Evolutionary conservation across 2,113 vertebrate species (phyloP).

Genomic region (Dipodomys stephensi): DNA sequence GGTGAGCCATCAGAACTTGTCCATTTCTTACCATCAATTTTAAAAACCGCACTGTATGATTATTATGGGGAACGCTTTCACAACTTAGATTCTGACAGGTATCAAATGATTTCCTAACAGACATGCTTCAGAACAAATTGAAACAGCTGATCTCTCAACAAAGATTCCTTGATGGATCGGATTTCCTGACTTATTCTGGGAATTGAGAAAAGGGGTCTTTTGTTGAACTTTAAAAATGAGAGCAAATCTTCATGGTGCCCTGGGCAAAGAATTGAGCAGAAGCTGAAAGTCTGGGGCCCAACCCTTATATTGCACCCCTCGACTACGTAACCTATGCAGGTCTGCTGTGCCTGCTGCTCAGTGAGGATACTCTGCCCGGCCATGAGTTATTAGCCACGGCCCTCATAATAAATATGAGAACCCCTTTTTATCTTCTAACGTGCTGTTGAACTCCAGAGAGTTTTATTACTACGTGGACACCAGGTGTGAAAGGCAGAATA

Average conservation of each 20-base stretch:
- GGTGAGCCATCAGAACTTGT: neutral
- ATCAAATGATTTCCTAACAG: conserved; percentile 27
- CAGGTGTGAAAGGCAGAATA: neutral
- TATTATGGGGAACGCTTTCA: neutral
- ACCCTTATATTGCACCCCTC: neutral
- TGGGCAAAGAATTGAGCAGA: neutral
- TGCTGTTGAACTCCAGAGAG: neutral
- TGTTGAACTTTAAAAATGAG: neutral
- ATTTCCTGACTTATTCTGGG: neutral
- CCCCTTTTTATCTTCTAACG: neutral
- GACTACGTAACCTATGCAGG: neutral
- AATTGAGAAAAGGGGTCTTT: neutral
- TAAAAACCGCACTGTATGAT: neutral
- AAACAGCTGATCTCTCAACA: neutral
- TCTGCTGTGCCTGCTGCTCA: neutral
- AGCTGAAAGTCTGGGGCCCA: neutral
- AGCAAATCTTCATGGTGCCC: neutral
- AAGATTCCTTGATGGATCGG: neutral
- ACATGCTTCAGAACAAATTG: neutral
- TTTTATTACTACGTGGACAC: conserved; percentile 1
- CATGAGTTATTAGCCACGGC: neutral
- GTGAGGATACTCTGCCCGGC: neutral
- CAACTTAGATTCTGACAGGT: conserved; percentile 3
- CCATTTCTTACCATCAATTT: conserved; percentile 1
- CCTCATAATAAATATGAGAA: neutral